Percentiles rank a stretch among this genome's conserved stretches.
phyloP scores from a whole-genome alignment of 2,113 vertebrate species.

The Dicerorhinus sumatrensis region DNA sequence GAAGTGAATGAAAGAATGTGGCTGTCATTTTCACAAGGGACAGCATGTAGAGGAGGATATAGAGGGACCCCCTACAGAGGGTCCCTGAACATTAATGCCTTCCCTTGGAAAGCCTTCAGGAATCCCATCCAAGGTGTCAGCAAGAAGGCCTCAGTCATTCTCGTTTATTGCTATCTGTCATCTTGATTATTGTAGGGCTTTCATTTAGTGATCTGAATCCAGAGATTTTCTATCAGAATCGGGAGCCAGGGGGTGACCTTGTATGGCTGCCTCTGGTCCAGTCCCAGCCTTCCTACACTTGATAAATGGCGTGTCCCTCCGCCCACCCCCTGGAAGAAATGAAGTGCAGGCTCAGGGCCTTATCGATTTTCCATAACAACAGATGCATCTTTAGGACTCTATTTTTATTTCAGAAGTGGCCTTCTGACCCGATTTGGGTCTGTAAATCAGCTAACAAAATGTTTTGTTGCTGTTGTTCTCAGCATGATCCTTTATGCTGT shows the following conservation, averaged over 20 bases:
- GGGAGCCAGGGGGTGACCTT: background rate
- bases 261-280: background rate
- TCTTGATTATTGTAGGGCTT: constrained; percentile 59
- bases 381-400: constrained; percentile 48
- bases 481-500: background rate
- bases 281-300: constrained; percentile 30
- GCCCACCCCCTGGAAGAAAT: background rate
- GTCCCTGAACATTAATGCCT: background rate
- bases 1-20: background rate
- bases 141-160: background rate
- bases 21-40: background rate
- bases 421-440: constrained; percentile 44
- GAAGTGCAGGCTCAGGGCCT: constrained; percentile 29
- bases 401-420: constrained; percentile 63
- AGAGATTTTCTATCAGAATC: background rate
- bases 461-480: background rate
- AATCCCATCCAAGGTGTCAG: background rate
- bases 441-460: constrained; percentile 35
- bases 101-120: background rate
- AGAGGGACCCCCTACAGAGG: background rate
- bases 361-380: constrained; percentile 52
- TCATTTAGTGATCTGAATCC: constrained; percentile 55
- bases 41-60: background rate
- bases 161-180: constrained; percentile 49
- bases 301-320: background rate